Evolutionary conservation across 1,140 invertebrate genomes (phyloP).

Genomic region (Chironomus tepperi): DNA sequence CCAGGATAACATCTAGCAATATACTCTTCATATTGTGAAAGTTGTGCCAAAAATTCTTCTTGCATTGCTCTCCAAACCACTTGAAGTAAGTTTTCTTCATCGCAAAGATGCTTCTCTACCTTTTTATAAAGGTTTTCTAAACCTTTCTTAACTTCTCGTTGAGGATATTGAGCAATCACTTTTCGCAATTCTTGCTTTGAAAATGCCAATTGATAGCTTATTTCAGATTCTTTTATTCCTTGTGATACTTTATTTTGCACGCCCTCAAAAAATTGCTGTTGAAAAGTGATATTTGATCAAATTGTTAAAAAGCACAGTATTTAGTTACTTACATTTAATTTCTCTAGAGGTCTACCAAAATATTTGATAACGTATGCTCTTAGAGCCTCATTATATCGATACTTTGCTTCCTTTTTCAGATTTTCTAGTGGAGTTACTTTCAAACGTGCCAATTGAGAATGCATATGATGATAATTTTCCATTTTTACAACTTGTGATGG

Average conservation of each 20-base stretch:
- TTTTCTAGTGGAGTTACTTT: conserved; percentile 86
- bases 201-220: conserved; percentile 95
- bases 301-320: neutral
- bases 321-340: conserved; percentile 78
- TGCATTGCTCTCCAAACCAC: conserved; percentile 99
- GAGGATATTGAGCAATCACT: conserved; percentile 92
- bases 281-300: conserved; percentile 29
- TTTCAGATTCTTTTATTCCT: conserved; percentile 94
- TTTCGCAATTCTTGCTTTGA: conserved; percentile 94
- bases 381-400: conserved; percentile 83
- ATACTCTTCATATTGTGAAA: conserved; percentile 86
- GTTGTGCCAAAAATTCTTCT: conserved; percentile 96
- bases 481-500: conserved; percentile 91
- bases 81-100: conserved; percentile 90
- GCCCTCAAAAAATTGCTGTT: conserved; percentile 88
- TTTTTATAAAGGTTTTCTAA: conserved; percentile 92
- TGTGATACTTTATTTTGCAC: conserved; percentile 82
- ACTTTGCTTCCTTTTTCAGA: conserved; percentile 84
- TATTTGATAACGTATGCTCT: conserved; percentile 87
- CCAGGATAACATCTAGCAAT: conserved; percentile 95
- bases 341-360: conserved; percentile 91
- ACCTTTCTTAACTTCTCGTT: conserved; percentile 91
- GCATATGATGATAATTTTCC: conserved; percentile 96
- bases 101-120: conserved; percentile 93
- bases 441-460: conserved; percentile 75